Percentiles rank a stretch among this genome's conserved stretches.
Conservation (phyloP, 2,113 vertebrate species). For the Orientallactaga bullata region DNA sequence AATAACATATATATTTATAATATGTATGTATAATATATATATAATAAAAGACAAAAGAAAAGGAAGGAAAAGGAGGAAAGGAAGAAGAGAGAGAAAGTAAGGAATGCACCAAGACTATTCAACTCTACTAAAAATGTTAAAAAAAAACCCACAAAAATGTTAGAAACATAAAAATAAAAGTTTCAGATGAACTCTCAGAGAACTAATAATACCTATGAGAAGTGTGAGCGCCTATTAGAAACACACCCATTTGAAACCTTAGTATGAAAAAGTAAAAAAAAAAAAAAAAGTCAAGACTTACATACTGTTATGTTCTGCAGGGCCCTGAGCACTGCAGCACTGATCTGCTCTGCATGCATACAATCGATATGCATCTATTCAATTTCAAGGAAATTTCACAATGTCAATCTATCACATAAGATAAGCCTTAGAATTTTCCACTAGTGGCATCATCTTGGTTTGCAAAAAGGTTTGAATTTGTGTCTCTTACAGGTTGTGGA, state of each 20-base stretch:
- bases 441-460: background rate
- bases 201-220: background rate
- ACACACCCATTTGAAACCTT: background rate
- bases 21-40: too few relatives aligned
- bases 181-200: background rate
- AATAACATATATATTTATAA: too few relatives aligned
- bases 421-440: background rate
- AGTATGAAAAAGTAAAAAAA: background rate
- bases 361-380: background rate
- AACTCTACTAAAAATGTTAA: background rate
- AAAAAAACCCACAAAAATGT: background rate
- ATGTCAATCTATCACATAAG: too few relatives aligned
- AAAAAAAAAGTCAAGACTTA: background rate
- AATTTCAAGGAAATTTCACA: background rate
- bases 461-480: too few relatives aligned
- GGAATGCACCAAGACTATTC: background rate
- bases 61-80: too few relatives aligned
- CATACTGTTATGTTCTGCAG: background rate
- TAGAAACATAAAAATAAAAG: background rate
- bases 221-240: background rate
- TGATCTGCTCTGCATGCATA: background rate
- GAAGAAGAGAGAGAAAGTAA: background rate
- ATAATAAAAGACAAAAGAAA: fast-evolving
- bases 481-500: too few relatives aligned
- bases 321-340: background rate